Percentiles rank a stretch among this genome's conserved stretches.
Conservation (phyloP, 2,888 invertebrate species). For the Drosophila kanekoi region DNA sequence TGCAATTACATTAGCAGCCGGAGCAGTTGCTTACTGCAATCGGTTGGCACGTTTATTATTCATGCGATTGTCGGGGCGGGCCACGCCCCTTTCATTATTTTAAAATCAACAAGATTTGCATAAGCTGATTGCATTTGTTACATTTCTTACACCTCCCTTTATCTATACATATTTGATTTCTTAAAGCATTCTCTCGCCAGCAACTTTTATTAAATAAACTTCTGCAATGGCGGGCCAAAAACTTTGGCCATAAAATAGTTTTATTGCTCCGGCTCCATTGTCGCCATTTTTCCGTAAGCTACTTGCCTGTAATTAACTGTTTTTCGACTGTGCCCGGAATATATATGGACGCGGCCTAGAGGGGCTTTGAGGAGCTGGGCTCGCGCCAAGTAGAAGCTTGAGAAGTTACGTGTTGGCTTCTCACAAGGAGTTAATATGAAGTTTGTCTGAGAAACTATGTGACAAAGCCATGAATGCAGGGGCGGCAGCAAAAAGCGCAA, state of each 20-base stretch:
- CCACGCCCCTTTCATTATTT: slow-evolving; percentile 68
- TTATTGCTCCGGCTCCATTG: slow-evolving; percentile 64
- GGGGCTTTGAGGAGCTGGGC: slow-evolving; percentile 1
- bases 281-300: slow-evolving; percentile 63
- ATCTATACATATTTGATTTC: slow-evolving; percentile 55
- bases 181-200: slow-evolving; percentile 55
- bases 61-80: slow-evolving; percentile 45
- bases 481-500: slow-evolving; percentile 3
- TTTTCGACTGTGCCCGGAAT: slow-evolving; percentile 50
- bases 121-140: slow-evolving; percentile 70
- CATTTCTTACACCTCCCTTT: slow-evolving; percentile 1
- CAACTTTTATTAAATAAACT: slow-evolving; percentile 72
- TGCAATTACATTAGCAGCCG: slow-evolving; percentile 67
- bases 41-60: slow-evolving; percentile 64
- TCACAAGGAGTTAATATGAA: slow-evolving; percentile 53
- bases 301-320: slow-evolving; percentile 75
- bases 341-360: slow-evolving; percentile 8
- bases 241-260: slow-evolving; percentile 75
- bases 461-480: slow-evolving; percentile 46
- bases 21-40: slow-evolving; percentile 45
- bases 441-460: slow-evolving; percentile 61
- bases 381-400: slow-evolving; percentile 27
- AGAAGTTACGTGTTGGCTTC: slow-evolving; percentile 54
- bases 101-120: slow-evolving; percentile 71
- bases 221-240: slow-evolving; percentile 39